phyloP scores from a whole-genome alignment of 2,113 vertebrate species.

The Euleptes europaea region DNA sequence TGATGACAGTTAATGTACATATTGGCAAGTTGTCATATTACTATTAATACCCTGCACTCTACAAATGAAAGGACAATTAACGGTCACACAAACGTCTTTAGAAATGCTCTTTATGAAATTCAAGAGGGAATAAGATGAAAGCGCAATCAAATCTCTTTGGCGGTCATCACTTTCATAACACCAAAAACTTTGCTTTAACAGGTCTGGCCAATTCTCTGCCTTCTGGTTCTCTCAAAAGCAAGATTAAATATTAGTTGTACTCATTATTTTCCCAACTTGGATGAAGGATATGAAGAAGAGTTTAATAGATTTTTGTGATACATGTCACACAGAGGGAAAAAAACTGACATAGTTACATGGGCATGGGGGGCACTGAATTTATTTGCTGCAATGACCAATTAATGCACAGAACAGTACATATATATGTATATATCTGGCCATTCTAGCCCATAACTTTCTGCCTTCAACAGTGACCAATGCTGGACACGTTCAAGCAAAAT shows the following conservation, averaged over 20 bases:
- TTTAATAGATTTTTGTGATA: not conserved
- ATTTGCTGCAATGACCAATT: not conserved
- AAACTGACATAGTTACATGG: too few relatives aligned
- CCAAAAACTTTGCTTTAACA: not conserved
- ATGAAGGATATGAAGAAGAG: not conserved
- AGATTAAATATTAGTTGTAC: not conserved
- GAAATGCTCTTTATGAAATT: constrained; percentile 22
- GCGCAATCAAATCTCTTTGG: not conserved
- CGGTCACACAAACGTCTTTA: constrained; percentile 7
- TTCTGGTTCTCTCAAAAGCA: not conserved
- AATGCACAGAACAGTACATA: too few relatives aligned
- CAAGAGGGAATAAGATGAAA: not conserved
- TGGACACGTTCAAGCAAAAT: not conserved
- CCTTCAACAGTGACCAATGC: not conserved
- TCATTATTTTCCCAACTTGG: not conserved
- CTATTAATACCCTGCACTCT: not conserved
- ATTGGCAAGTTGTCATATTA: not conserved
- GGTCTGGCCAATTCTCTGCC: not conserved
- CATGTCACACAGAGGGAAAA: not conserved
- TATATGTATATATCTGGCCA: not conserved
- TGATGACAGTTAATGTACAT: too few relatives aligned
- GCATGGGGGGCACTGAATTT: not conserved
- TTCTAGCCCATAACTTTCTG: not conserved
- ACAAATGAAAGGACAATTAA: not conserved
- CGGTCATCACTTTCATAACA: constrained; percentile 15